A percentile compares a stretch with the other conserved stretches of the same genome.
phyloP scores from a whole-genome alignment of 2,888 invertebrate genomes.

The Heliconius sara region DNA sequence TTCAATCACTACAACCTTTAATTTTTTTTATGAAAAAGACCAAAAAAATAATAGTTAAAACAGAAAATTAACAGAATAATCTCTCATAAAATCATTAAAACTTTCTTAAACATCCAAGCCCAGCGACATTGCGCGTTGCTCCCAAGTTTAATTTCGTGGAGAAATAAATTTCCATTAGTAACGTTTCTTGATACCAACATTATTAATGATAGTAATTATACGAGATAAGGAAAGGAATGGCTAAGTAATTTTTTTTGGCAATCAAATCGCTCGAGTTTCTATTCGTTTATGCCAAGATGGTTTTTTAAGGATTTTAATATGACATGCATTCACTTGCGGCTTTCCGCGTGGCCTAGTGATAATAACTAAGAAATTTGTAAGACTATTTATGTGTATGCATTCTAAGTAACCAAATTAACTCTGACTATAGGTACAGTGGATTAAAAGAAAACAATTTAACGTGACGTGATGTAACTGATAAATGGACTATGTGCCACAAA shows the following conservation, averaged over 20 bases:
- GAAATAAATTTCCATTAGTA: constrained; percentile 79
- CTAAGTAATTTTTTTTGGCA: constrained; percentile 40
- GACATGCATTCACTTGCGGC: too few relatives aligned
- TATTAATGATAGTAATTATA: constrained; percentile 76
- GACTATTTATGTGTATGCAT: too few relatives aligned
- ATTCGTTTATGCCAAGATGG: neutral
- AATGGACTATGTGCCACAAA: too few relatives aligned
- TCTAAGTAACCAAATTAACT: too few relatives aligned
- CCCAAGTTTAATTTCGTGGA: constrained; percentile 66
- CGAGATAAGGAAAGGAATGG: constrained; percentile 33
- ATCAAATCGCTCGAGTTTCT: constrained; percentile 23
- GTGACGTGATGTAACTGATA: too few relatives aligned
- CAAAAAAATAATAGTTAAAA: neutral
- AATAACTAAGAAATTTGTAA: too few relatives aligned
- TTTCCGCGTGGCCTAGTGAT: too few relatives aligned
- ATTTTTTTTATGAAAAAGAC: neutral
- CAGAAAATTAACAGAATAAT: constrained; percentile 3
- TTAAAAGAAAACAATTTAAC: too few relatives aligned
- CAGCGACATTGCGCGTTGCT: constrained; percentile 47
- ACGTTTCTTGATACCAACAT: constrained; percentile 63
- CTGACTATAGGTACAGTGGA: too few relatives aligned
- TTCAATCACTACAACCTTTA: neutral
- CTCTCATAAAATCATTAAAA: neutral
- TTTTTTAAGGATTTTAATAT: neutral
- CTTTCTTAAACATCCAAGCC: constrained; percentile 23